These are phyloP conservation scores for Fulica atra DNA, from an alignment of 2,113 vertebrate species.

Conservation along the genomic window DNA sequence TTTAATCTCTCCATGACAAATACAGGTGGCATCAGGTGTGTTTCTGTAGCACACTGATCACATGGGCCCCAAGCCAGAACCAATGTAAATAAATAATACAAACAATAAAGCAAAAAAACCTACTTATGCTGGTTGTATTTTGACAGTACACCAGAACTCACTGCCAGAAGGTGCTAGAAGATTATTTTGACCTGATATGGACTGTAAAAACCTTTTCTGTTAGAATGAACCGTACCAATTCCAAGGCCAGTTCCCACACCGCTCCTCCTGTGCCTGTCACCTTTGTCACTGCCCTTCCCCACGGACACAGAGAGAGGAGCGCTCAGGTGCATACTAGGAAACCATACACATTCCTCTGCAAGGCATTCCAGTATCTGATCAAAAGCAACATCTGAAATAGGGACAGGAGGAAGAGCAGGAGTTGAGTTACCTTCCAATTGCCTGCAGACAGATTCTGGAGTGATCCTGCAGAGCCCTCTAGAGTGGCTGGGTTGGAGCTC, in stretches of 20 bases:
- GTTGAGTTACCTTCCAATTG: constrained; percentile 90
- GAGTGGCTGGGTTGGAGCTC: constrained; percentile 96
- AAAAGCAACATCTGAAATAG: neutral
- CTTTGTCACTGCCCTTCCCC: neutral
- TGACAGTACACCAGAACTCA: neutral
- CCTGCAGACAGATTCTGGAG: constrained; percentile 97
- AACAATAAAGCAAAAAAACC: neutral
- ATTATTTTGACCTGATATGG: neutral
- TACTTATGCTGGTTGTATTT: neutral
- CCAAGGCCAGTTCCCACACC: neutral
- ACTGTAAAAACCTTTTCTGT: neutral
- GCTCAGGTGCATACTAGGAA: neutral
- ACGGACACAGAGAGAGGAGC: neutral
- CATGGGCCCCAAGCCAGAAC: neutral
- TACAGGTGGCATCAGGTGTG: neutral
- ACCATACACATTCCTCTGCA: neutral
- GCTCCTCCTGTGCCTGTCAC: neutral
- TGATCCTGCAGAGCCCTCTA: constrained; percentile 95
- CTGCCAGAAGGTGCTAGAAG: neutral
- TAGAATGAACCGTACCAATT: neutral
- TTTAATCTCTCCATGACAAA: constrained; percentile 1
- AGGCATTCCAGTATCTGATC: neutral
- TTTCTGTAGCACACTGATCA: neutral
- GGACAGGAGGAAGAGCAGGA: neutral
- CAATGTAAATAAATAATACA: neutral